Percentiles rank a stretch among this genome's conserved stretches.
These are phyloP conservation scores for Schlechtendalia chinensis DNA, from an alignment of 1,140 invertebrate species.

Conservation along the genomic window DNA sequence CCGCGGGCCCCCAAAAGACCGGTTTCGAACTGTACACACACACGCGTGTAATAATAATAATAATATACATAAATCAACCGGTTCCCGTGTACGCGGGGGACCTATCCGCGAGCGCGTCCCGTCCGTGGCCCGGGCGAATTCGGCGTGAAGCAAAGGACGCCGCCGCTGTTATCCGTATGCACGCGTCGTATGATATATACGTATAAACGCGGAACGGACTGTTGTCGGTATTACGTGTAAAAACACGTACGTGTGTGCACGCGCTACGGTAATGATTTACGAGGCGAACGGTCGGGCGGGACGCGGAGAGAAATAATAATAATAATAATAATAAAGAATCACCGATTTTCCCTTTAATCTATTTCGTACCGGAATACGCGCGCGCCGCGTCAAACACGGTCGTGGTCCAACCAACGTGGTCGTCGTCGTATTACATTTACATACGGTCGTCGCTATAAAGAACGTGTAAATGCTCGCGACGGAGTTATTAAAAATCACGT, in stretches of 20 bases:
- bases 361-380: background rate
- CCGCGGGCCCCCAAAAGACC: conserved; percentile 36
- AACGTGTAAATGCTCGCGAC: background rate
- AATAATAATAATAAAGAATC: conserved; percentile 24
- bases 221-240: conserved; percentile 23
- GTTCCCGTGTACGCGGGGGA: background rate
- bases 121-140: conserved; percentile 43
- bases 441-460: background rate
- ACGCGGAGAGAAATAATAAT: background rate
- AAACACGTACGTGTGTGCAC: background rate
- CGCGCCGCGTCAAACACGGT: background rate
- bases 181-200: background rate
- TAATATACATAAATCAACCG: conserved; percentile 47
- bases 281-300: background rate
- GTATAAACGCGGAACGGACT: conserved; percentile 31
- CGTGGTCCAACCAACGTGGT: conserved; percentile 7
- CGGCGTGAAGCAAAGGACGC: conserved; percentile 49
- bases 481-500: background rate
- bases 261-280: conserved; percentile 34
- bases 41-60: conserved; percentile 13
- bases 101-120: conserved; percentile 47
- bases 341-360: conserved; percentile 30
- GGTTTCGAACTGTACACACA: conserved; percentile 20
- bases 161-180: background rate
- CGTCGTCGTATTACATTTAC: background rate